A percentile compares a stretch with the other conserved stretches of the same genome.
Evolutionary conservation across 1,140 invertebrate species (phyloP).

Genomic region (Argopecten irradians): DNA sequence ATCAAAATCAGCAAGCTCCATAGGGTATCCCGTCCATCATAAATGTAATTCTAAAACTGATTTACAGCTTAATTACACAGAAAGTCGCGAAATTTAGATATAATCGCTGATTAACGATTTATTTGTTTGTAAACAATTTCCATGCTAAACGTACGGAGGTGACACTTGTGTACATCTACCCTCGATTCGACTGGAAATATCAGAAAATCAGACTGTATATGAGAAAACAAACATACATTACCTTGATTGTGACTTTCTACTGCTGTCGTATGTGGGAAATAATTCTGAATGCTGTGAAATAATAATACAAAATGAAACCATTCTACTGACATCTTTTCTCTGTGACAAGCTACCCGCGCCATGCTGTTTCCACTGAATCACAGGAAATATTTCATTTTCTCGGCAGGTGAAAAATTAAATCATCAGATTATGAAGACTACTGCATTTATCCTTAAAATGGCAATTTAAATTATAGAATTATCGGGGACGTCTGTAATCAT

Average conservation of each 20-base stretch:
- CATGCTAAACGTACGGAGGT: background rate
- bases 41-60: background rate
- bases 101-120: background rate
- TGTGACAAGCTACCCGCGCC: conserved; percentile 73
- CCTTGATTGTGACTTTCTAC: conserved; percentile 76
- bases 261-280: conserved; percentile 67
- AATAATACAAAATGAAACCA: conserved; percentile 72
- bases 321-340: conserved; percentile 70
- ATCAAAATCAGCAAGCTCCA: background rate
- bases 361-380: conserved; percentile 67
- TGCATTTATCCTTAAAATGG: background rate
- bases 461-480: background rate
- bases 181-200: background rate
- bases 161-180: background rate
- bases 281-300: conserved; percentile 70
- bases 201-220: background rate
- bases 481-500: background rate
- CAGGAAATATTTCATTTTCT: conserved; percentile 51
- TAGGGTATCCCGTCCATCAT: background rate
- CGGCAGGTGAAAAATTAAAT: conserved; percentile 26
- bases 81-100: conserved; percentile 2
- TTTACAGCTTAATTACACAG: background rate
- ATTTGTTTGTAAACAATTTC: background rate
- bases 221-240: conserved; percentile 57
- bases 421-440: conserved; percentile 24